These are phyloP conservation scores for Rhingia rostrata DNA, from an alignment of 2,888 invertebrate species.

Conservation along the genomic window DNA sequence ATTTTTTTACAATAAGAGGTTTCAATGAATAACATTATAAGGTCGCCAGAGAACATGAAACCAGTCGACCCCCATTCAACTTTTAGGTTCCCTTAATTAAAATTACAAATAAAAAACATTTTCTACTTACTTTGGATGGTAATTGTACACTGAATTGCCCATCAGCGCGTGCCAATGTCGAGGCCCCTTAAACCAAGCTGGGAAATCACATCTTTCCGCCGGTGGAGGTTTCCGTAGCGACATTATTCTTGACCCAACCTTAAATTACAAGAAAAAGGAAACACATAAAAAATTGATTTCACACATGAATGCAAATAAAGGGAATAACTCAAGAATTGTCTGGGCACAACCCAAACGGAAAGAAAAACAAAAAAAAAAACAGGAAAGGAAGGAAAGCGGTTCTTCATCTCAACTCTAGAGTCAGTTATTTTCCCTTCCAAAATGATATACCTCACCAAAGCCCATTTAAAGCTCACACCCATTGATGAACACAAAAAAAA, in stretches of 20 bases:
- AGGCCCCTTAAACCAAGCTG: conserved; percentile 92
- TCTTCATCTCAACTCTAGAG: conserved; percentile 49
- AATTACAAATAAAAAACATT: neutral
- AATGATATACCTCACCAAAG: conserved; percentile 14
- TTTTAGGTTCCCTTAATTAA: no score
- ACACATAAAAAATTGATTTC: conserved; percentile 62
- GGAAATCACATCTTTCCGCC: conserved; percentile 89
- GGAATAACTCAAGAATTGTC: conserved; percentile 45
- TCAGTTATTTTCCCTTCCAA: conserved; percentile 7
- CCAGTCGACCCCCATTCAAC: no score
- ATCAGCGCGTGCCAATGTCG: conserved; percentile 95
- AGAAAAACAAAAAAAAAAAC: conserved; percentile 19
- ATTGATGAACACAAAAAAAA: conserved; percentile 26
- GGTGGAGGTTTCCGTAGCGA: conserved; percentile 82
- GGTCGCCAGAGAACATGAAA: no score
- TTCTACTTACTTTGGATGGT: conserved; percentile 86
- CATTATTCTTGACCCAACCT: conserved; percentile 83
- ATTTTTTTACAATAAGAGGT: no score
- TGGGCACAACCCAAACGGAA: conserved; percentile 24
- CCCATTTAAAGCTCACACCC: conserved; percentile 42
- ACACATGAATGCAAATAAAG: conserved; percentile 64
- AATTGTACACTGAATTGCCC: conserved; percentile 92
- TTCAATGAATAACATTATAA: no score
- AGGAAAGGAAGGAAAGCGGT: conserved; percentile 51
- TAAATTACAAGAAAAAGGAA: conserved; percentile 54